These are phyloP conservation scores for Cerastoderma edule DNA, from an alignment of 2,888 invertebrate species.

Conservation along the genomic window DNA sequence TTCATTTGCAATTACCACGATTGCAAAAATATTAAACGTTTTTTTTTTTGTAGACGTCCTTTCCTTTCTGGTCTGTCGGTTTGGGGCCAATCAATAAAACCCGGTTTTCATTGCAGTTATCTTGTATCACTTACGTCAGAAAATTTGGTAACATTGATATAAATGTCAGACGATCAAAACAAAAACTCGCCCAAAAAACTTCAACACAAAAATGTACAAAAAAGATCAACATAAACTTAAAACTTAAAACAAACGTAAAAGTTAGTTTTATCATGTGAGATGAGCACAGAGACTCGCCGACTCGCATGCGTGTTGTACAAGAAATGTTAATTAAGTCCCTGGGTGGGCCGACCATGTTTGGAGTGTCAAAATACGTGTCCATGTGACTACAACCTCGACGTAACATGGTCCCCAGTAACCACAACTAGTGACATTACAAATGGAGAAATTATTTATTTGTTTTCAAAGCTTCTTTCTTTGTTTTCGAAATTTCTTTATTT, in stretches of 20 bases:
- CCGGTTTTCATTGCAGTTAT: constrained; percentile 6
- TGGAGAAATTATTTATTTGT: too few species aligned
- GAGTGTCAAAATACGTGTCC: constrained; percentile 17
- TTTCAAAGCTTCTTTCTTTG: neutral
- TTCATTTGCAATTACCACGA: too few species aligned
- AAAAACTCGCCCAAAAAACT: neutral
- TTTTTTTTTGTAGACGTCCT: too few species aligned
- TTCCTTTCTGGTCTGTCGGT: too few species aligned
- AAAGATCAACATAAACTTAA: constrained; percentile 6
- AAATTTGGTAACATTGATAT: neutral
- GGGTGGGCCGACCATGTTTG: constrained; percentile 4
- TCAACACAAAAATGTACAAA: constrained; percentile 5
- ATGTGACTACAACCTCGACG: neutral
- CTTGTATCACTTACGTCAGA: constrained; percentile 5
- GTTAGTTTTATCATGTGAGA: neutral
- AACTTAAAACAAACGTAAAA: constrained; percentile 6
- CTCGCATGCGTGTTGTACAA: constrained; percentile 51
- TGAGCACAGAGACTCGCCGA: constrained; percentile 35
- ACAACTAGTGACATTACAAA: too few species aligned
- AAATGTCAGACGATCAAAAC: constrained; percentile 18
- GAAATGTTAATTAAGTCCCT: constrained; percentile 50
- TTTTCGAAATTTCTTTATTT: constrained; percentile 1
- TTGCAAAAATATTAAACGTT: too few species aligned
- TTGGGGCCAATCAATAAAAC: constrained; percentile 4
- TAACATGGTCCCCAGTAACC: constrained; percentile 17